Evolutionary conservation across 2,888 invertebrate genomes (phyloP).

Genomic region (Amiota mariae): DNA sequence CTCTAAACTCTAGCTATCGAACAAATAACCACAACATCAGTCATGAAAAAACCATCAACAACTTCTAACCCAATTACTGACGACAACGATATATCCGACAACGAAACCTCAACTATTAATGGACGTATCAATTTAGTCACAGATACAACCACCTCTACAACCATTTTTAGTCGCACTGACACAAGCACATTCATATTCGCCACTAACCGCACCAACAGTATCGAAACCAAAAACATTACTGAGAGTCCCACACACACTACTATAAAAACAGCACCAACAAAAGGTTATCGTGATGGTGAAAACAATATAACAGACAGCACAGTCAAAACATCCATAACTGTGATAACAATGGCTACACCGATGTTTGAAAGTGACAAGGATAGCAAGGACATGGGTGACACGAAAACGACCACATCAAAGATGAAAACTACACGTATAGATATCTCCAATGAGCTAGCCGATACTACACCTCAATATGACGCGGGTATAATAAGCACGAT

Average conservation of each 20-base stretch:
- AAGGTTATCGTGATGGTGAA: constrained; percentile 73
- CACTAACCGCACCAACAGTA: constrained; percentile 51
- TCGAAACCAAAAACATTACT: constrained; percentile 46
- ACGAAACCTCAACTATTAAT: constrained; percentile 37
- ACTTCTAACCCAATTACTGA: constrained; percentile 54
- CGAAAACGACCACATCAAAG: constrained; percentile 62
- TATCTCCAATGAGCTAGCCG: constrained; percentile 68
- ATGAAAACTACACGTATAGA: constrained; percentile 71
- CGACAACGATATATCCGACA: constrained; percentile 33
- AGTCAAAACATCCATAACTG: constrained; percentile 41
- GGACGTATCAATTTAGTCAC: constrained; percentile 39
- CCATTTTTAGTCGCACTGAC: constrained; percentile 63
- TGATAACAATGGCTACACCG: constrained; percentile 46
- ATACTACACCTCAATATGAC: constrained; percentile 47
- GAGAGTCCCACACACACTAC: constrained; percentile 55
- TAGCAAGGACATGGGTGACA: constrained; percentile 51
- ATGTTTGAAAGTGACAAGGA: constrained; percentile 52
- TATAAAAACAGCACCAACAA: constrained; percentile 68
- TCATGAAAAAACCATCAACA: constrained; percentile 30
- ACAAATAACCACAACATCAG: constrained; percentile 62
- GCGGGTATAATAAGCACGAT: constrained; percentile 38
- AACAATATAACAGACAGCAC: constrained; percentile 70
- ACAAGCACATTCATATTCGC: constrained; percentile 61
- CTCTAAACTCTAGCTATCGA: constrained; percentile 71
- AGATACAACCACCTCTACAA: constrained; percentile 42